These are phyloP conservation scores for Thysanoteuthis rhombus DNA, from an alignment of 2,888 invertebrate genomes.

Conservation along the genomic window DNA sequence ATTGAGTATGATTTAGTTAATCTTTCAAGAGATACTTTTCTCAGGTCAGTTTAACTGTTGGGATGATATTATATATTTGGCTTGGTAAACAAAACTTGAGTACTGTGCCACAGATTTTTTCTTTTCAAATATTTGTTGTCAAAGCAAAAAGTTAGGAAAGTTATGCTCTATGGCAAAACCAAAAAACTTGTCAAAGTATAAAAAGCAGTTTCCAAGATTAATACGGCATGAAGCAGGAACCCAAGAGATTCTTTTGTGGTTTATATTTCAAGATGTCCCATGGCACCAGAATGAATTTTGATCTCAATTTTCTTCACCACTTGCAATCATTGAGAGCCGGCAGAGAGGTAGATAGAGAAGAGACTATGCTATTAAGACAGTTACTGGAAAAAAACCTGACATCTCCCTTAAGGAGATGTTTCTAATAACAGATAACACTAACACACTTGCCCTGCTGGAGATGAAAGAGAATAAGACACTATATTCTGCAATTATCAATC, in stretches of 20 bases:
- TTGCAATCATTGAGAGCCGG: neutral
- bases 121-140: too few relatives aligned
- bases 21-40: too few relatives aligned
- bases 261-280: neutral
- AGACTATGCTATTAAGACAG: neutral
- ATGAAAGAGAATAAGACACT: neutral
- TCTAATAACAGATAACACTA: neutral
- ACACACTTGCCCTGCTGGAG: neutral
- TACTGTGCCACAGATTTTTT: too few relatives aligned
- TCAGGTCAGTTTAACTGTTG: too few relatives aligned
- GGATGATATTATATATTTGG: too few relatives aligned
- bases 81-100: too few relatives aligned
- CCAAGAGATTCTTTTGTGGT: neutral
- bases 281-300: neutral
- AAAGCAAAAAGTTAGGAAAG: too few relatives aligned
- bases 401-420: neutral
- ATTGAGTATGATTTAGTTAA: too few relatives aligned
- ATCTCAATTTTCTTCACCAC: neutral
- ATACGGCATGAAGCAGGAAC: neutral
- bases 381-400: neutral
- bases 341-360: neutral
- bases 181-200: neutral
- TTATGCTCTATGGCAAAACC: too few relatives aligned
- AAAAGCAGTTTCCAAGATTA: neutral
- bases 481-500: neutral